Evolutionary conservation across 2,888 invertebrate genomes (phyloP).

Genomic region (Microchrysa polita): DNA sequence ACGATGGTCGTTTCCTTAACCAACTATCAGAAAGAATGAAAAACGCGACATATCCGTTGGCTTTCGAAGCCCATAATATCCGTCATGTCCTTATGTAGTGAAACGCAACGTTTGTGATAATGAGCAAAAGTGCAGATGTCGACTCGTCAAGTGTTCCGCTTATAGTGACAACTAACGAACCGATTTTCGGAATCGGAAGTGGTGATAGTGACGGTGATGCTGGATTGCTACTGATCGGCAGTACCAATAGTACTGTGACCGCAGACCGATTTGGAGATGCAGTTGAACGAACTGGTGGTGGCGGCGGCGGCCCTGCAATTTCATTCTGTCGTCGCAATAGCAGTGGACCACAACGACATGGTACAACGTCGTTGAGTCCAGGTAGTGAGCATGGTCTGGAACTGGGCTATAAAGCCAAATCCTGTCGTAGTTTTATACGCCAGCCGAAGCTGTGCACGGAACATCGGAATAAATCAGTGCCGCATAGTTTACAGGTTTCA

Average conservation of each 20-base stretch:
- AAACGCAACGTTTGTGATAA: conserved; percentile 48
- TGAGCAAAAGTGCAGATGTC: conserved; percentile 53
- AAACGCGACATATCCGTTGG: neutral
- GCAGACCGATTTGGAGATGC: conserved; percentile 4
- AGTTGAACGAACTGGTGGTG: conserved; percentile 9
- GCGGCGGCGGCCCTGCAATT: neutral
- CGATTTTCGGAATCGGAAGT: conserved; percentile 51
- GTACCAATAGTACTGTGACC: neutral
- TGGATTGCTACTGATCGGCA: conserved; percentile 7
- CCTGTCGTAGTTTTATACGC: conserved; percentile 56
- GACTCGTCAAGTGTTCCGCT: conserved; percentile 55
- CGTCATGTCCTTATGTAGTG: conserved; percentile 7
- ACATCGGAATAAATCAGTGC: conserved; percentile 57
- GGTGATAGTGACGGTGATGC: conserved; percentile 52
- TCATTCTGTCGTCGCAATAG: conserved; percentile 33
- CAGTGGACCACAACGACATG: conserved; percentile 15
- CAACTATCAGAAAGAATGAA: no score
- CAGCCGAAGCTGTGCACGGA: conserved; percentile 54
- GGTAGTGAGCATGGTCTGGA: conserved; percentile 54
- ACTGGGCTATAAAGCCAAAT: conserved; percentile 54
- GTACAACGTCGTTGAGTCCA: conserved; percentile 47
- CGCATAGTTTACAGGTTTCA: conserved; percentile 56
- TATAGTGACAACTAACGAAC: conserved; percentile 54
- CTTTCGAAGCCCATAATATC: neutral
- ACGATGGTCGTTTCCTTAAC: neutral